Base-by-base conservation (phyloP, 64 coral and sea anemone genomes). In the Trachythela sp. region DNA sequence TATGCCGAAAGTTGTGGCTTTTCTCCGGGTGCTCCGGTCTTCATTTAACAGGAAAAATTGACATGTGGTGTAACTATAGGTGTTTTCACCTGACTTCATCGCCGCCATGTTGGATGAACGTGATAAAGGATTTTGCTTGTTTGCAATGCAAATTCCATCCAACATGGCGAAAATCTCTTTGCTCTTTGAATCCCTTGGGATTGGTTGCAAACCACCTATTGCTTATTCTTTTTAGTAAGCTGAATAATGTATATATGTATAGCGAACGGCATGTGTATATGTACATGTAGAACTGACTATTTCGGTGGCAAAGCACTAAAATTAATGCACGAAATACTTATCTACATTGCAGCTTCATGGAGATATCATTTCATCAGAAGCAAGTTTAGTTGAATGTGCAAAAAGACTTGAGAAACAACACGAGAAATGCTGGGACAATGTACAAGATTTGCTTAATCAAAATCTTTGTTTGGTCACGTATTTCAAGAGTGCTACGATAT, bases 401-500 rank as follows among this genome's bases (percentile, higher is more conserved):
- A 35, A 36, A 9, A 83, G 88, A 32, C 50, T 99, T 24, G 88
- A 91, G 24, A 35, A 87, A 10, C 86, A 89, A 31, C 96, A 99
- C 51, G 31, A 84, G 13, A 71, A 89, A 48, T 84, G 83, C 4
- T 99, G 96, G 96, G 91, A 83, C 56, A 80, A 72, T 18, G n/a
- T 98, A 33, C 92, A 93, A 64, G 93, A 98, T 71, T 89, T 99
- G 83, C 24, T 99, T 7, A 99, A 99, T 72, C 96, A 99, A 32
- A 92, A 93, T 52, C 85, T 90, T 4, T 99, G 96, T 67, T 72
- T 99, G 17, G 88, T 99, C 0, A 60, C 91, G 26, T 99, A 99
- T 84, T 76, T 94, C 24, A 99, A 99, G 84, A 99, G 96, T 91
- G 96, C 96, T 83, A 86, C 94, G 6, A 91, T 99, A 83, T 99